Evolutionary conservation across 1,140 invertebrate genomes (phyloP).

Genomic region (Gryllus bimaculatus): DNA sequence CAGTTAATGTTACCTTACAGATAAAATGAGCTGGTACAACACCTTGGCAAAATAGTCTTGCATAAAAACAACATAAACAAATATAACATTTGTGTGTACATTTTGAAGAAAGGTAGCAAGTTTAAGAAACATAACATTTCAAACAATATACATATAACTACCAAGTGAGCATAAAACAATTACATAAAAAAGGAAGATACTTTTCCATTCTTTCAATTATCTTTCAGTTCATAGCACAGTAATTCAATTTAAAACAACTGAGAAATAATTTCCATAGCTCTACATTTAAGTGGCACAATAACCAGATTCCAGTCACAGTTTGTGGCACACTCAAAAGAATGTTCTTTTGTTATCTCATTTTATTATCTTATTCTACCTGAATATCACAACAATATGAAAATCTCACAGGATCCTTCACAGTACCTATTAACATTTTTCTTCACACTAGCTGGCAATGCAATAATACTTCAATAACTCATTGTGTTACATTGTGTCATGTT

Average conservation of each 20-base stretch:
- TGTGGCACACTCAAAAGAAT: not conserved
- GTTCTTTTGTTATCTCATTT: not conserved
- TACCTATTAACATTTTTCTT: conserved; percentile 1
- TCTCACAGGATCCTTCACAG: conserved; percentile 13
- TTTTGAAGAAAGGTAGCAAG: not conserved
- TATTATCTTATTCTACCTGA: conserved; percentile 14
- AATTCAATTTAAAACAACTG: conserved; percentile 11
- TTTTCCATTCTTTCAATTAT: conserved; percentile 4
- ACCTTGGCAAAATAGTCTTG: conserved; percentile 3
- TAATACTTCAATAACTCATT: conserved; percentile 1
- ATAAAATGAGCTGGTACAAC: conserved; percentile 9
- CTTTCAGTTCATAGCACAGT: conserved; percentile 1
- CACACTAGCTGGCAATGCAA: conserved; percentile 3
- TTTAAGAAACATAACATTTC: not conserved
- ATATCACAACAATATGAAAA: conserved; percentile 21
- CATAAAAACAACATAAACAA: conserved; percentile 1
- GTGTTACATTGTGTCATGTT: not conserved
- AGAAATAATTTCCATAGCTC: conserved; percentile 8
- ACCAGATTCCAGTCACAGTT: conserved; percentile 8
- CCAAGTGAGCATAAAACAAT: not conserved
- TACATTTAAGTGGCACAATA: conserved; percentile 2
- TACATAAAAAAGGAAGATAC: not conserved
- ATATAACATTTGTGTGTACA: not conserved
- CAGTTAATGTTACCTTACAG: conserved; percentile 12
- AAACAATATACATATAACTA: conserved; percentile 6